Evolutionary conservation across 2,113 vertebrate species (phyloP).

Genomic region (Megaceryle torquata): DNA sequence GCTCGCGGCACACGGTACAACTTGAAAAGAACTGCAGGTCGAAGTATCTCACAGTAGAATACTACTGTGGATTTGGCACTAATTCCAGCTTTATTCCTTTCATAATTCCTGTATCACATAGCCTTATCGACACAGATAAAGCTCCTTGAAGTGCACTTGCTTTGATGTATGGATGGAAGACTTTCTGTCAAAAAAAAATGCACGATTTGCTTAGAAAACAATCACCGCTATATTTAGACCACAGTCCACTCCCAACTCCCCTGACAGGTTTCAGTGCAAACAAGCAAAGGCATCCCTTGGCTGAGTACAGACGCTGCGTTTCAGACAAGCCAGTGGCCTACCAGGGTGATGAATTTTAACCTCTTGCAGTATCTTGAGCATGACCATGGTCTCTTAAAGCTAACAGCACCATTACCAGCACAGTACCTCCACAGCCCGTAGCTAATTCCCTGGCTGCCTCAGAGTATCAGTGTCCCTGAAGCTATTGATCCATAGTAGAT

Average conservation of each 20-base stretch:
- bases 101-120: slow-evolving; percentile 64
- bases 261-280: slow-evolving; percentile 30
- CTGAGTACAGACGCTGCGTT: neutral
- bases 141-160: slow-evolving; percentile 24
- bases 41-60: slow-evolving; percentile 61
- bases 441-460: neutral
- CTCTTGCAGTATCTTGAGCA: neutral
- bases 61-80: slow-evolving; percentile 67
- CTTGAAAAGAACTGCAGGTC: slow-evolving; percentile 44
- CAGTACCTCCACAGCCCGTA: neutral
- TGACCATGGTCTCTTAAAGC: neutral
- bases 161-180: slow-evolving; percentile 47
- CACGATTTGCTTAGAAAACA: slow-evolving; percentile 51
- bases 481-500: slow-evolving; percentile 25
- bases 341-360: neutral
- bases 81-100: slow-evolving; percentile 65
- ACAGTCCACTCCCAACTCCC: slow-evolving; percentile 22
- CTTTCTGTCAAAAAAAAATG: slow-evolving; percentile 16
- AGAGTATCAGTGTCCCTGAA: neutral
- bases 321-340: neutral
- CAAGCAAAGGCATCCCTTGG: neutral
- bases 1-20: neutral
- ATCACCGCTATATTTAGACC: slow-evolving; percentile 5
- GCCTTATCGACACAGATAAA: slow-evolving; percentile 61
- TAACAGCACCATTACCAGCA: neutral